phyloP scores from a whole-genome alignment of 1,140 invertebrate species.

The Trichomalopsis sarcophagae region DNA sequence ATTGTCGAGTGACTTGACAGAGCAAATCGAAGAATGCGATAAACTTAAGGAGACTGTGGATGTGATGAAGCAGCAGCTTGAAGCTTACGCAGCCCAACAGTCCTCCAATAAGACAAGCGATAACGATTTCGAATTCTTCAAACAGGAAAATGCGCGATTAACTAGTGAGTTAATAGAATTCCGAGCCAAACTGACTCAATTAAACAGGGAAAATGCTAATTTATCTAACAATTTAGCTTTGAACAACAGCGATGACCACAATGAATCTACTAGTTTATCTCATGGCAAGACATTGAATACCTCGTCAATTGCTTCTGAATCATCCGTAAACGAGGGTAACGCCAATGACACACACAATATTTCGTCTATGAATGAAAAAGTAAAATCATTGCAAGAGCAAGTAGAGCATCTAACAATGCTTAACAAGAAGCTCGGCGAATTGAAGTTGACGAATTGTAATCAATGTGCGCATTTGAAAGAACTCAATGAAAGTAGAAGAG shows the following conservation, averaged over 20 bases:
- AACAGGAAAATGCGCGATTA: conserved; percentile 41
- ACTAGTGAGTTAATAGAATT: conserved; percentile 46
- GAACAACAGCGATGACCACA: conserved; percentile 31
- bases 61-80: conserved; percentile 45
- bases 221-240: conserved; percentile 48
- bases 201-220: conserved; percentile 48
- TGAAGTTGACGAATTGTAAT: conserved; percentile 60
- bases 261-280: conserved; percentile 7
- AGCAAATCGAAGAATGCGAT: conserved; percentile 58
- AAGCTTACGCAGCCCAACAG: not conserved
- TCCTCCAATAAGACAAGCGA: not conserved
- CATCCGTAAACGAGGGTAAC: not conserved
- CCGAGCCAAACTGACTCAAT: conserved; percentile 24
- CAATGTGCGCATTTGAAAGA: conserved; percentile 61
- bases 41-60: conserved; percentile 51
- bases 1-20: conserved; percentile 56
- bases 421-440: conserved; percentile 60
- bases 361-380: conserved; percentile 52
- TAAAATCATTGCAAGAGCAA: conserved; percentile 53
- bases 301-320: not conserved
- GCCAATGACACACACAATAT: conserved; percentile 22
- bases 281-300: not conserved
- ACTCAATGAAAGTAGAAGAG: conserved; percentile 57
- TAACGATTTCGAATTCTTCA: conserved; percentile 26
- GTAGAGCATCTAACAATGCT: conserved; percentile 52